Evolutionary conservation across 2,797 vertebrate genomes (phyloP).

Genomic region (Premnoplex brunnescens): DNA sequence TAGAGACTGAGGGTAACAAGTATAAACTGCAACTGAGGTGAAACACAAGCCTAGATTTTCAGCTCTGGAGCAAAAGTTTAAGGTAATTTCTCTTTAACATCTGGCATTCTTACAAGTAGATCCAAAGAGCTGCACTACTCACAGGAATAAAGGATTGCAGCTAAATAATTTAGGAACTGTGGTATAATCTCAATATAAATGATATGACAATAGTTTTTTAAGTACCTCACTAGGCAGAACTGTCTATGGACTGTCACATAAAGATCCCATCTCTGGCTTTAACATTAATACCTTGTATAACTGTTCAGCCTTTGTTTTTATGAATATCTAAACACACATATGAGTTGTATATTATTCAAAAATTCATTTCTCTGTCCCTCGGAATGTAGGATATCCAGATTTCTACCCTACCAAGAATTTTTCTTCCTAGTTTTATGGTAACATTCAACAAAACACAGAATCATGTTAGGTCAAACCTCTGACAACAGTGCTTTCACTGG

Average conservation of each 20-base stretch:
- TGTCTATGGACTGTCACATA: background rate
- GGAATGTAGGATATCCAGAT: background rate
- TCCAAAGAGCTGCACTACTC: background rate
- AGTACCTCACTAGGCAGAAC: background rate
- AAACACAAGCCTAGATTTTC: background rate
- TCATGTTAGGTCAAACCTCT: conserved; percentile 17
- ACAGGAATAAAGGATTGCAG: background rate
- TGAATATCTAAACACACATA: background rate
- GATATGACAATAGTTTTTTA: background rate
- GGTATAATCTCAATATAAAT: background rate
- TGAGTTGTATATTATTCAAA: background rate
- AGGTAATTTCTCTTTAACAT: background rate
- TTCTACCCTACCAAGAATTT: background rate
- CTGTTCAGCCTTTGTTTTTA: background rate
- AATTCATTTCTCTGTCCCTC: background rate
- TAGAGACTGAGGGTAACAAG: background rate
- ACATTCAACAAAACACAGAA: background rate
- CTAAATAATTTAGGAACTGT: background rate
- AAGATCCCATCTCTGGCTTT: background rate
- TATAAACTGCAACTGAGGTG: background rate
- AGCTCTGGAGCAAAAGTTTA: background rate
- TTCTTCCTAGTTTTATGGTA: background rate
- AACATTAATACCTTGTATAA: background rate
- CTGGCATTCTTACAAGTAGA: background rate
- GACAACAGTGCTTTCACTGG: conserved; percentile 47